These are phyloP conservation scores for Thinocorus orbignyianus DNA, from an alignment of 2,113 vertebrate genomes.

Conservation along the genomic window DNA sequence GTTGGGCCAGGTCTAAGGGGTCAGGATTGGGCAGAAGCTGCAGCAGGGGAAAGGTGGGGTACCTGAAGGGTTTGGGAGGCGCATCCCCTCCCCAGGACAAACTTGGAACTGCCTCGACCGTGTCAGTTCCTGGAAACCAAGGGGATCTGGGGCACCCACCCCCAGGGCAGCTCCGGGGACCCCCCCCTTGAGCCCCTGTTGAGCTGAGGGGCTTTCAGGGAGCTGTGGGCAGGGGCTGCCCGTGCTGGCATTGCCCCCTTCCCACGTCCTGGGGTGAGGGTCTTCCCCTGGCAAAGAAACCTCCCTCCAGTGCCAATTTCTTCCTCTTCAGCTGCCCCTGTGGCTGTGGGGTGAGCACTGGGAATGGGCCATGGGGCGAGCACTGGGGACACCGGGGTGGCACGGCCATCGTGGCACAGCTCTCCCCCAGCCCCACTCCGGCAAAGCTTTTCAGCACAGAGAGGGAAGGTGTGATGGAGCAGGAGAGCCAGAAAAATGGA, in stretches of 20 bases:
- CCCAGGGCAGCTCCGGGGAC: accelerated
- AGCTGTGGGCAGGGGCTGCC: background rate
- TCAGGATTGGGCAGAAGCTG: background rate
- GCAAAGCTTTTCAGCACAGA: accelerated
- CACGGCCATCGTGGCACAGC: accelerated
- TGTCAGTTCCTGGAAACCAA: accelerated
- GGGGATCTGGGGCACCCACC: background rate
- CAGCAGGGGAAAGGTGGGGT: background rate
- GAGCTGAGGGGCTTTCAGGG: accelerated
- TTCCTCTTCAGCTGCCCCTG: background rate
- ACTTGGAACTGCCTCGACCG: background rate
- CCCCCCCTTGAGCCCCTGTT: background rate
- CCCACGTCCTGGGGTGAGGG: accelerated
- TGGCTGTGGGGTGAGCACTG: accelerated
- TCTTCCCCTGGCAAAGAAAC: background rate
- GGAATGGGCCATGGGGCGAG: accelerated
- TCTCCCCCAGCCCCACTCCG: accelerated
- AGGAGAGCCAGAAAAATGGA: background rate
- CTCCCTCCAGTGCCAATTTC: too few relatives aligned
- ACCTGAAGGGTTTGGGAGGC: background rate
- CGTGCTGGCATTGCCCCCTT: accelerated
- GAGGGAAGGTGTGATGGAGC: background rate
- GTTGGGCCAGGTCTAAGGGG: too few relatives aligned
- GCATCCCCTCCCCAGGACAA: background rate
- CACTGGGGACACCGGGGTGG: accelerated